Evolutionary conservation across 2,113 vertebrate genomes (phyloP).

Genomic region (Zapus hudsonius): DNA sequence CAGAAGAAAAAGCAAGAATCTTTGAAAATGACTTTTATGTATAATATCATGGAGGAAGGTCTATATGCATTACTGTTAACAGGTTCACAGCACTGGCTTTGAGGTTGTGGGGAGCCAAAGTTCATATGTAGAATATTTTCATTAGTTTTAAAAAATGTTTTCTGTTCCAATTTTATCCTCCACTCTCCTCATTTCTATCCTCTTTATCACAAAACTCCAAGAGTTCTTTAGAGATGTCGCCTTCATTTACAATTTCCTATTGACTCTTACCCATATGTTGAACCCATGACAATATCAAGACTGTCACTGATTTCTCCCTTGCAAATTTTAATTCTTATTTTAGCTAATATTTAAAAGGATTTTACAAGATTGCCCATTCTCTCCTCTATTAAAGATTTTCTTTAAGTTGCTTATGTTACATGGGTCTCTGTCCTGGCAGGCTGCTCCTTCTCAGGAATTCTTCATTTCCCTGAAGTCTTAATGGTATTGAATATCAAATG

Average conservation of each 20-base stretch:
- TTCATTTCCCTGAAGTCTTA: not conserved
- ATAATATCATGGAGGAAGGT: constrained; percentile 22
- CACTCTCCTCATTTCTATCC: not conserved
- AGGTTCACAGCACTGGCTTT: not conserved
- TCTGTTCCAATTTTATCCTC: not conserved
- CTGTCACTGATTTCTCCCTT: not conserved
- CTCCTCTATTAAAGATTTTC: not conserved
- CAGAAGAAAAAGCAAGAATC: constrained; percentile 56
- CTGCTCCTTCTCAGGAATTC: not conserved
- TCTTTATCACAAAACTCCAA: not conserved
- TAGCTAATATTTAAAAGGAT: not conserved
- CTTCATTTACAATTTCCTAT: not conserved
- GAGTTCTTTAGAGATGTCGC: not conserved
- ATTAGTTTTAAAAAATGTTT: not conserved
- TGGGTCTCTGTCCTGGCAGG: not conserved
- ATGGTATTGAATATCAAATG: not conserved
- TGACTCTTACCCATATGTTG: not conserved
- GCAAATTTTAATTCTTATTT: not conserved
- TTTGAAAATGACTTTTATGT: constrained; percentile 43
- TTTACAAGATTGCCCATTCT: not conserved
- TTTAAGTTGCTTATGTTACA: not conserved
- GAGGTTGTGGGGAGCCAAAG: not conserved
- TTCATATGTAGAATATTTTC: not conserved
- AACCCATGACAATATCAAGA: not conserved
- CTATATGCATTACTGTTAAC: not conserved